Evolutionary conservation across 2,888 invertebrate species (phyloP), one percentile per base, ranked within the genome.

Genomic region (Ochropacha duplaris): DNA sequence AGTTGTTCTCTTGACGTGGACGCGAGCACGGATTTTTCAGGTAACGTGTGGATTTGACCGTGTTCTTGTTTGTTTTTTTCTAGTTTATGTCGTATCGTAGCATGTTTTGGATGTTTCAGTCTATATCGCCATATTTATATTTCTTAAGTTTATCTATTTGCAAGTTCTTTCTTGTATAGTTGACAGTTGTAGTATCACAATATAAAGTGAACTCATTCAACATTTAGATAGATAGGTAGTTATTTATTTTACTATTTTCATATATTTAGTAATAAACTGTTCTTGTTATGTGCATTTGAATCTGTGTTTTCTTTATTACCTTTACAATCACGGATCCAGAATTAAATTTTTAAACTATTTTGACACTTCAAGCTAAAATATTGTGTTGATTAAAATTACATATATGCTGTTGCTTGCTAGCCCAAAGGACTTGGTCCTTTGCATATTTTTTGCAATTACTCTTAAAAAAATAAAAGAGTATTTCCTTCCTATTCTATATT

Each of bases 1-100:
- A 96, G 96, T 92, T 97, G 97, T 90, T 97, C 97, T 71, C 93
- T 97, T 79, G 97, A 97, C 87, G 96, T 96, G 86, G 97, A 97
- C 80, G 96, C 95, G 59, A 94, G 95, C 79, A 95, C 95, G 62
- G 95, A 96, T 78, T 94, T 95, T 78, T 95, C 95, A 95, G 96
- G 96, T 96, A 95, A 92, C 57, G 69, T 78, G 71, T 74, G 65
- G 63, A 59, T 81, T 68, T 44, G 16, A 44, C 2, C 16, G 44
- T 44, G 44, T 44, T 44, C 9, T 44, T 82, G 74, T 69, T 69
- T 69, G 66, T 72, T 69, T 69, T 68, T 69, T 64, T 58, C 64
- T 64, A 67, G 62, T 68, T 78, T 72, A 75, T 74, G 72, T 70
- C 54, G 71, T 59, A 55, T 51, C 56, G 56, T 59, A 54, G 51